Base-by-base conservation (phyloP, 1,140 invertebrate species). In the Cotesia typhae region DNA sequence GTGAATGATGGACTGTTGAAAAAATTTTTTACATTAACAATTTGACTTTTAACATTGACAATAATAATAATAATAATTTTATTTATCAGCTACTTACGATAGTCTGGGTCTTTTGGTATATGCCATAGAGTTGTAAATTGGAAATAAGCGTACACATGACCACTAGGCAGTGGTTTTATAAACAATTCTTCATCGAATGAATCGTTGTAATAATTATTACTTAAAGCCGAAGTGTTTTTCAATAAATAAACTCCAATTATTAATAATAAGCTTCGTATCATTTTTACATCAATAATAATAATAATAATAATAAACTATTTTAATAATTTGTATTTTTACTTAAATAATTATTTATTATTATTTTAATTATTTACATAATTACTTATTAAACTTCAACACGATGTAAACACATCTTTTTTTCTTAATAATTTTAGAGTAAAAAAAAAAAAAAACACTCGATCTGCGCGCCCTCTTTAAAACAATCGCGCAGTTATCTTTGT, bases 111-210 rank as follows among this genome's bases (percentile, higher is more conserved):
- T 28, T 83, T 83, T 66, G 86, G 80, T 12, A 88, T 87, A 70
- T 94, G 89, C 92, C 93, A 94, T 70, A 90, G 81, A 3, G 93
- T 95, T 41, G 92, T 92, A 85, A 96, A 97, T 84, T 96, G 94
- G 82, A 96, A 96, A 85, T 94, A 92, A 10, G 92, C 90, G 82
- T 95, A 94, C 61, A 96, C 87, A 88, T 94, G 92, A 74, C 93
- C 92, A 81, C 88, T 92, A 41, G 90, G 85, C 52, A 96, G 83
- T 0, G 94, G 93, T 81, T 94, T 94, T 14, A 97, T 85, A 67
- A 94, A 89, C 17, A 96, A 86, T 83, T 96, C 94, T 87, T 97
- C 95, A 71, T 91, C 88, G 82, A 94, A 95, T 55, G 82, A 87
- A 84, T 95, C 94, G 80, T 85, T 86, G 57, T 83, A 76, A 14